phyloP scores from a whole-genome alignment of 2,113 vertebrate genomes.

The Rhinoderma darwinii region DNA sequence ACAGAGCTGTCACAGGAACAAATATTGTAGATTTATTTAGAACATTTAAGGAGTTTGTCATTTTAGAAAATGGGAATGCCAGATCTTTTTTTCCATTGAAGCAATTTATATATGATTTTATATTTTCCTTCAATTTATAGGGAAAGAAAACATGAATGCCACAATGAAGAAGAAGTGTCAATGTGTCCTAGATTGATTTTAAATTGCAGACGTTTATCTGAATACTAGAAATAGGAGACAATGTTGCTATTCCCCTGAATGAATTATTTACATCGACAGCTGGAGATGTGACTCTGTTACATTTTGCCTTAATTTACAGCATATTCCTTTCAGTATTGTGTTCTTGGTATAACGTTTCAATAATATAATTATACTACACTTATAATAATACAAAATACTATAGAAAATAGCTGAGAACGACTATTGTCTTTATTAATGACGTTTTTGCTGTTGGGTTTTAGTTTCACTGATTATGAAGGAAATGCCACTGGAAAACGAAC shows the following conservation, averaged over 20 bases:
- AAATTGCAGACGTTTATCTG: constrained; percentile 33
- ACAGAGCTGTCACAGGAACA: constrained; percentile 31
- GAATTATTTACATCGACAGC: background rate
- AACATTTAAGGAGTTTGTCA: constrained; percentile 39
- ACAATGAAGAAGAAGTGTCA: constrained; percentile 12
- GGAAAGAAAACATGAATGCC: constrained; percentile 23
- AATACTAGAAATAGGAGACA: constrained; percentile 30
- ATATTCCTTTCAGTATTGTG: background rate
- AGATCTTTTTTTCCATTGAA: constrained; percentile 25
- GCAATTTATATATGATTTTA: constrained; percentile 39
- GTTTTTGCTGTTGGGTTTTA: background rate
- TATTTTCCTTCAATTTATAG: constrained; percentile 30
- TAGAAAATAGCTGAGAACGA: background rate
- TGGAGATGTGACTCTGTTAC: background rate
- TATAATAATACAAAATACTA: background rate
- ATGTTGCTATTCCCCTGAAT: constrained; percentile 3
- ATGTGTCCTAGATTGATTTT: constrained; percentile 7
- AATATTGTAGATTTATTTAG: constrained; percentile 44
- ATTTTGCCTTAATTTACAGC: background rate
- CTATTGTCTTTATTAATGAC: background rate
- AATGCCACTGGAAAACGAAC: background rate
- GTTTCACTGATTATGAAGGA: background rate
- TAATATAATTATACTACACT: background rate
- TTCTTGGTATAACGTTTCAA: background rate
- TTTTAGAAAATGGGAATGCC: constrained; percentile 25